Evolutionary conservation across 2,797 vertebrate species (phyloP).

Genomic region (Buphagus erythrorhynchus): DNA sequence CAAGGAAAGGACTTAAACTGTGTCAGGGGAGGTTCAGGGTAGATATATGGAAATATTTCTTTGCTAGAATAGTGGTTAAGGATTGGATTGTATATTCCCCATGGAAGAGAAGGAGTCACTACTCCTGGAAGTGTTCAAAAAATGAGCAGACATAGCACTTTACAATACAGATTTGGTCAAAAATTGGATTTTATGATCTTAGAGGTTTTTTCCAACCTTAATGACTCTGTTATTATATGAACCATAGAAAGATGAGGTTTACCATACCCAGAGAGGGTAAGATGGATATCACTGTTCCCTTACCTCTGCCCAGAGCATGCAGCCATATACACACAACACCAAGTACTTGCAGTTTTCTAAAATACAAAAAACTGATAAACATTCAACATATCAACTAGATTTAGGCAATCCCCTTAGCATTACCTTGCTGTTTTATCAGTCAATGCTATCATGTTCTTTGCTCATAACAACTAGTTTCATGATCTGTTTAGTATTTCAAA

Average conservation of each 20-base stretch:
- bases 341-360: neutral
- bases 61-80: neutral
- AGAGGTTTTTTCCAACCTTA: neutral
- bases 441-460: neutral
- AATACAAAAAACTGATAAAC: neutral
- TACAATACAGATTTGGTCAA: accelerated
- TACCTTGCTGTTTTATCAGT: neutral
- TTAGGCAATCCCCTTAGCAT: neutral
- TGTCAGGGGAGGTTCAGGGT: neutral
- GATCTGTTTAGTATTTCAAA: neutral
- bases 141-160: neutral
- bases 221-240: neutral
- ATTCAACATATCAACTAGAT: neutral
- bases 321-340: neutral
- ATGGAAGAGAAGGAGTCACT: neutral
- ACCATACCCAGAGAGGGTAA: neutral
- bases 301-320: neutral
- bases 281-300: neutral
- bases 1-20: neutral
- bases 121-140: neutral
- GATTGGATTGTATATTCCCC: neutral
- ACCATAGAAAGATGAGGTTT: neutral
- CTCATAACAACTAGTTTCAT: neutral
- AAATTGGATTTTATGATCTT: neutral
- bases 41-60: neutral